Evolutionary conservation across 2,113 vertebrate genomes (phyloP), one percentile per base, ranked within the genome.

Genomic region (Siniperca knerii): DNA sequence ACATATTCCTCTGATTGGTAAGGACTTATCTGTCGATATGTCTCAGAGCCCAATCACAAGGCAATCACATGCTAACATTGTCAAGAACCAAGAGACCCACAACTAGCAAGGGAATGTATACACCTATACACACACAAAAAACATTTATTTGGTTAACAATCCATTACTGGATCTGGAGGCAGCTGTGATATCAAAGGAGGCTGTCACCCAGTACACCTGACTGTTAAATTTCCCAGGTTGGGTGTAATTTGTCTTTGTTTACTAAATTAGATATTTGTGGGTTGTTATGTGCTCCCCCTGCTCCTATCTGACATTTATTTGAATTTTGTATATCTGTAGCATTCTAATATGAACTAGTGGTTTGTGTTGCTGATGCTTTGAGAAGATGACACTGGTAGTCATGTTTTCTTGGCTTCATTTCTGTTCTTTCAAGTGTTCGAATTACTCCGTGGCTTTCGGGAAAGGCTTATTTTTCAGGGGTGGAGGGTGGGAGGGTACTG

Each of bases 11-110:
- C 54, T 70, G 57, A 73, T 54, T 76, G 77, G 54, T 60, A n/a
- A 4, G 11, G 68, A 25, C 50, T 68, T 37, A 77, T 55, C 52
- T 60, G 73, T 68, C n/a, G 0, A 78, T 44, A 67, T 72, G 75
- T 35, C 74, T 82, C 71, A 29, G 16, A 75, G 79, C 68, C 79
- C 58, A 23, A n/a, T 67, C 75, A 13, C 21, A 16, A 33, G 29
- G 29, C 29, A 29, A 29, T 48, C 44, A 68, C 61, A 54, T 10
- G 48, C 25, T 64, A 52, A 64, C 21, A 21, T 25, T n/a, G 20
- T 72, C 68, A 75, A 75, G 79, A 77, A 16, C 57, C 74, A 62
- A 40, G 40, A 70, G n/a, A 75, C 8, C 5, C 48, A 21, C n/a
- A 10, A 42, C 8, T 12, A 18, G 25, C 44, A 66, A 55, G 44